phyloP scores from a whole-genome alignment of 2,888 invertebrate species.

The Dendrolimus pini region DNA sequence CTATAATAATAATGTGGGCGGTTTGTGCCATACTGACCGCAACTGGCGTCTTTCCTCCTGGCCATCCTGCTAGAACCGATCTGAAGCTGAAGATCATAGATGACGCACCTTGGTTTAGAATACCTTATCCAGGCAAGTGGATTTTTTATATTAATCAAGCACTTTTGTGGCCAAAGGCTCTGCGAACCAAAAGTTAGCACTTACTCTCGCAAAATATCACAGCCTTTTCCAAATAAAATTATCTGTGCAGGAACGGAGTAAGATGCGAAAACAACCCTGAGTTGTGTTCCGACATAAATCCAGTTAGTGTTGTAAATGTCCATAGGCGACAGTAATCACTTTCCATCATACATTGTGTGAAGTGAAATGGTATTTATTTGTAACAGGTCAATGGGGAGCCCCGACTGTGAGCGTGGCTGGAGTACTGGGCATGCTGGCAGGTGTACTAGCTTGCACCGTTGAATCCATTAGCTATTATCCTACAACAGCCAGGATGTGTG shows the following conservation, averaged over 20 bases:
- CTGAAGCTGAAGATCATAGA: conserved; percentile 80
- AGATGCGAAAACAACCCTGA: too few relatives aligned
- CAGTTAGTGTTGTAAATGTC: too few relatives aligned
- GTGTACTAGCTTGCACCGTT: conserved; percentile 86
- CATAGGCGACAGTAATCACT: too few relatives aligned
- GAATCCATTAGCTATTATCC: conserved; percentile 94
- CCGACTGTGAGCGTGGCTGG: conserved; percentile 84
- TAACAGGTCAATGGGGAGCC: conserved; percentile 83
- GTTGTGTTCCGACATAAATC: too few relatives aligned
- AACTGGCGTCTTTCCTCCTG: conserved; percentile 77
- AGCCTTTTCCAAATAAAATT: too few relatives aligned
- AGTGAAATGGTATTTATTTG: not conserved
- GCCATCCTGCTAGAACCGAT: conserved; percentile 85
- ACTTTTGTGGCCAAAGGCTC: too few relatives aligned
- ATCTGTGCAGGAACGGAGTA: too few relatives aligned
- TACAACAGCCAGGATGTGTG: conserved; percentile 90
- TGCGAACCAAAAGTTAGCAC: too few relatives aligned
- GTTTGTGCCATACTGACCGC: conserved; percentile 83
- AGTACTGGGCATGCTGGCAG: conserved; percentile 86
- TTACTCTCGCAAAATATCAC: too few relatives aligned
- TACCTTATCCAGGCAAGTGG: conserved; percentile 84
- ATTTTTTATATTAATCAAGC: not conserved
- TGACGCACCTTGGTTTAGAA: conserved; percentile 87
- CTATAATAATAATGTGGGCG: conserved; percentile 86
- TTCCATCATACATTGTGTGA: too few relatives aligned